A percentile compares a stretch with the other conserved stretches of the same genome.
Conservation (phyloP, 92 coral and sea anemone species). For the Epizoanthus stellaris region DNA sequence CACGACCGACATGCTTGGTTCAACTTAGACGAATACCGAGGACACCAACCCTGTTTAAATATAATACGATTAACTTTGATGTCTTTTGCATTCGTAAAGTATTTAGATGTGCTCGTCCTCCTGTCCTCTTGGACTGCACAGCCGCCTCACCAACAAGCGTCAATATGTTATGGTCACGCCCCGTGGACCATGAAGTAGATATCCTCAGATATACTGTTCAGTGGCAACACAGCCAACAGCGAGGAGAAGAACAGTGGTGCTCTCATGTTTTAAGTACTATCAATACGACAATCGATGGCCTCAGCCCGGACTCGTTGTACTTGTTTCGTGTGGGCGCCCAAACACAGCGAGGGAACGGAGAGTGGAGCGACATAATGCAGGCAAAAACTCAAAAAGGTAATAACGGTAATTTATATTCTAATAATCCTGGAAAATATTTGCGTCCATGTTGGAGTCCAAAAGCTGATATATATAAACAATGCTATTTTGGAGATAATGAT, state of each 20-base stretch:
- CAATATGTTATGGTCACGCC: slow-evolving; percentile 7
- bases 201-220: slow-evolving; percentile 1
- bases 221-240: background rate
- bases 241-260: background rate
- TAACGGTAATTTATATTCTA: too few relatives aligned
- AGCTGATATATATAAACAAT: too few relatives aligned
- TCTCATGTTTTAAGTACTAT: background rate
- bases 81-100: background rate
- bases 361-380: slow-evolving; percentile 28
- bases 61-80: background rate
- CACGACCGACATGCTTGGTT: too few relatives aligned
- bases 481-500: too few relatives aligned
- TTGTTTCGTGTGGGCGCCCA: slow-evolving; percentile 19
- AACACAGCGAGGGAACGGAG: slow-evolving; percentile 16
- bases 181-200: background rate
- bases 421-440: too few relatives aligned
- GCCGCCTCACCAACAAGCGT: background rate
- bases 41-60: too few relatives aligned
- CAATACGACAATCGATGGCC: background rate
- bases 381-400: background rate
- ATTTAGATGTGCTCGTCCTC: background rate
- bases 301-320: background rate
- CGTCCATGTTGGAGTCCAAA: too few relatives aligned
- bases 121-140: background rate
- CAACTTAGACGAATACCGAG: too few relatives aligned